phyloP scores from a whole-genome alignment of 2,797 vertebrate genomes.

The Neostethus bicornis region DNA sequence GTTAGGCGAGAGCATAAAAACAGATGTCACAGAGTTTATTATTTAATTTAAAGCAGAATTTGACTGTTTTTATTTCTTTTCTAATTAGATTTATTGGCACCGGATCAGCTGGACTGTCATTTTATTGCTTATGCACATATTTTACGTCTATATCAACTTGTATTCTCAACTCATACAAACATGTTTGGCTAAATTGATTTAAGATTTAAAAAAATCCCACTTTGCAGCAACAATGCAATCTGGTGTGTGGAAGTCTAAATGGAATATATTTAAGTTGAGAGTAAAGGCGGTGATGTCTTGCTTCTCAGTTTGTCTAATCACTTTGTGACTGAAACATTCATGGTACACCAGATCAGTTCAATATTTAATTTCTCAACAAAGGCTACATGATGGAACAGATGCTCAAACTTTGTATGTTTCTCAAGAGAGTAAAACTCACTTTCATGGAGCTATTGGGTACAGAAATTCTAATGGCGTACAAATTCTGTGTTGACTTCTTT shows the following conservation, averaged over 20 bases:
- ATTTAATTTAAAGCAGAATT: slow-evolving; percentile 60
- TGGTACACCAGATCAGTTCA: slow-evolving; percentile 81
- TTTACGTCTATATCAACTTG: slow-evolving; percentile 38
- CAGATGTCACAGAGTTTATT: slow-evolving; percentile 43
- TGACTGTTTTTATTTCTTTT: slow-evolving; percentile 36
- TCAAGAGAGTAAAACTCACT: slow-evolving; percentile 73
- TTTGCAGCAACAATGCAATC: slow-evolving; percentile 47
- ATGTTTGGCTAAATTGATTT: slow-evolving; percentile 58
- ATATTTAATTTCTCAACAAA: slow-evolving; percentile 83
- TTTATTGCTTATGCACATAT: slow-evolving; percentile 41
- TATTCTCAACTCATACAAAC: slow-evolving; percentile 41
- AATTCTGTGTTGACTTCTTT: slow-evolving; percentile 56
- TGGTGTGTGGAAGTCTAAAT: slow-evolving; percentile 57
- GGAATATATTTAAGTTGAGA: slow-evolving; percentile 58
- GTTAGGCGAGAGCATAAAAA: slow-evolving; percentile 47
- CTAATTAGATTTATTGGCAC: slow-evolving; percentile 52
- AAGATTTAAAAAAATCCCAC: slow-evolving; percentile 50
- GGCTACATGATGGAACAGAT: slow-evolving; percentile 80
- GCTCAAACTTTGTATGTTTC: slow-evolving; percentile 78
- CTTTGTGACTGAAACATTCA: slow-evolving; percentile 81
- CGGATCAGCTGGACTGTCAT: slow-evolving; percentile 37
- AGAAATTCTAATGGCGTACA: slow-evolving; percentile 50
- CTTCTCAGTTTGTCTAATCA: slow-evolving; percentile 76
- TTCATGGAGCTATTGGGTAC: slow-evolving; percentile 57
- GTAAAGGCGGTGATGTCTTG: slow-evolving; percentile 68